These are phyloP conservation scores for Parthenolecanium corni DNA, from an alignment of 2,888 invertebrate genomes.

Conservation along the genomic window DNA sequence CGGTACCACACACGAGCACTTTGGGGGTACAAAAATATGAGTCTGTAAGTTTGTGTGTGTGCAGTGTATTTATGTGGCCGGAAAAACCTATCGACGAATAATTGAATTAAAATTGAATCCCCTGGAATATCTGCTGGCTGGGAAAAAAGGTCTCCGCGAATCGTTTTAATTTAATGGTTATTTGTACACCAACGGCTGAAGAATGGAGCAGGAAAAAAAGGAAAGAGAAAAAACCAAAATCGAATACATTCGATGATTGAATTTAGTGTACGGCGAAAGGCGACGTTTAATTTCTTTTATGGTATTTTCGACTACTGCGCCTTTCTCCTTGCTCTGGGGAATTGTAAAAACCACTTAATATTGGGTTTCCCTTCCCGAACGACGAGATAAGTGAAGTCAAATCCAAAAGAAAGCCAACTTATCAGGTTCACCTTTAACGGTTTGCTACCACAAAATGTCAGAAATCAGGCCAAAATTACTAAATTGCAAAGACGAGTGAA, in stretches of 20 bases:
- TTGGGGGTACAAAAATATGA: too few relatives aligned
- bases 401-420: not conserved
- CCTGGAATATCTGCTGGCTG: not conserved
- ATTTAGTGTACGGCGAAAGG: slow-evolving; percentile 3
- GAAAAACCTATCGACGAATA: slow-evolving; percentile 22
- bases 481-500: too few relatives aligned
- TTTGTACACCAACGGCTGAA: slow-evolving; percentile 10
- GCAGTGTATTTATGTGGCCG: too few relatives aligned
- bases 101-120: slow-evolving; percentile 20
- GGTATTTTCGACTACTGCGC: not conserved
- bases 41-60: too few relatives aligned
- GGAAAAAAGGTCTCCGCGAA: slow-evolving; percentile 11
- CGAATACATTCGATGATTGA: slow-evolving; percentile 19
- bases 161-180: slow-evolving; percentile 28
- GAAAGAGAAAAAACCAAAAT: not conserved
- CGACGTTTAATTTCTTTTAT: slow-evolving; percentile 29
- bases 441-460: too few relatives aligned
- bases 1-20: not conserved
- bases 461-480: too few relatives aligned
- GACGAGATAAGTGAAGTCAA: not conserved
- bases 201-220: too few relatives aligned
- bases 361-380: not conserved
- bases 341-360: slow-evolving; percentile 27
- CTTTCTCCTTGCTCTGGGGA: slow-evolving; percentile 8
- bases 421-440: too few relatives aligned